These are phyloP conservation scores for Silurus meridionalis DNA, from an alignment of 2,113 vertebrate species.

Conservation along the genomic window DNA sequence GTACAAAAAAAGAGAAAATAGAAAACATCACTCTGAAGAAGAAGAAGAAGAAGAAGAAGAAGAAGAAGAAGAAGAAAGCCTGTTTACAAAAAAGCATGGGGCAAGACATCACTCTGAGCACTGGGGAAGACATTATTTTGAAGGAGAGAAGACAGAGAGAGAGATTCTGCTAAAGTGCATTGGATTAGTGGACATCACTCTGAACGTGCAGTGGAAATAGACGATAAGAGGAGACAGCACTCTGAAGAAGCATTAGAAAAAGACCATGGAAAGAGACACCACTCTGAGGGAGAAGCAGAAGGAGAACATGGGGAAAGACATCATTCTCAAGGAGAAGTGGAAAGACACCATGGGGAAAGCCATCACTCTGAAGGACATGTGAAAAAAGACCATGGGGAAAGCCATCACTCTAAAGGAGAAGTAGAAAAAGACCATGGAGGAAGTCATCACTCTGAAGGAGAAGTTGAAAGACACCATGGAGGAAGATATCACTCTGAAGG, in stretches of 20 bases:
- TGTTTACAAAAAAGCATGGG: neutral
- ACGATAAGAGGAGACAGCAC: neutral
- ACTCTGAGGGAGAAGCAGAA: neutral
- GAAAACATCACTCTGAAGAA: neutral
- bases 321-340: neutral
- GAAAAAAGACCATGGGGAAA: neutral
- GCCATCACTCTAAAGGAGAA: neutral
- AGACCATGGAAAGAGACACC: neutral
- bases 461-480: neutral
- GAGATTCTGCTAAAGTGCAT: neutral
- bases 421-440: neutral
- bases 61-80: neutral
- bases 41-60: neutral
- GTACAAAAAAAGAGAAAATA: too few relatives aligned
- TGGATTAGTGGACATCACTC: neutral
- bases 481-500: conserved; percentile 22
- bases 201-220: neutral
- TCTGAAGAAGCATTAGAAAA: neutral
- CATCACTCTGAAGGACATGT: neutral
- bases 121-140: neutral
- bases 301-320: neutral
- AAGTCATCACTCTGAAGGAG: conserved; percentile 24
- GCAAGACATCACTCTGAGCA: neutral
- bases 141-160: neutral
- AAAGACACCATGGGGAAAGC: neutral